Conservation (phyloP, 2,797 vertebrate species). For the Nannoperca australis region DNA sequence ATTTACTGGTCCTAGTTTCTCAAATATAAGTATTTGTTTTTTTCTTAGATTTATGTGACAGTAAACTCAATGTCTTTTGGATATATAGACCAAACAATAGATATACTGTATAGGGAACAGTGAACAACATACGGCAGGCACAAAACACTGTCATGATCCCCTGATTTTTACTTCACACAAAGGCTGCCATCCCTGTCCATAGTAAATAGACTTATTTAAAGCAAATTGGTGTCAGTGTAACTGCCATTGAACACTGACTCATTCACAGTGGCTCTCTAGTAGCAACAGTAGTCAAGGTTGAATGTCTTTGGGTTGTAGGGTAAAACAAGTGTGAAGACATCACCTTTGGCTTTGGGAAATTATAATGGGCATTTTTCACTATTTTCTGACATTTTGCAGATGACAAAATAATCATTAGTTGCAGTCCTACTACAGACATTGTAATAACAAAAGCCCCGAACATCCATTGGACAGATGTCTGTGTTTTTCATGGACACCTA, state of each 20-base stretch:
- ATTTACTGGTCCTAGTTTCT: background rate
- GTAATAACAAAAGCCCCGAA: background rate
- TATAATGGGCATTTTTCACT: background rate
- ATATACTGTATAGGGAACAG: background rate
- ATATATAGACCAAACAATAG: background rate
- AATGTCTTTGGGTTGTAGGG: background rate
- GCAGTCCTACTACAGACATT: background rate
- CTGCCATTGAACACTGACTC: background rate
- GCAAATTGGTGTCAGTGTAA: background rate
- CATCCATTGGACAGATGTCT: background rate
- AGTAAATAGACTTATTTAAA: background rate
- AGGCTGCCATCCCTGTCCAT: background rate
- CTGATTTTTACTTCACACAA: background rate
- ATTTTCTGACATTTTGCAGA: background rate
- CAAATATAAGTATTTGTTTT: background rate
- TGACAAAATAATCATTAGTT: background rate
- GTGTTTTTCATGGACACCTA: background rate
- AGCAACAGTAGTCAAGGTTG: background rate
- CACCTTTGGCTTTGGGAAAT: background rate
- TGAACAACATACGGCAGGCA: background rate
- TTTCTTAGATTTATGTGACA: background rate
- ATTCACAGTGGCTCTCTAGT: rapidly evolving
- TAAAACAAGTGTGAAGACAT: background rate
- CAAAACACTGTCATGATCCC: background rate
- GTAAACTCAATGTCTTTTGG: background rate